A percentile compares a stretch with the other conserved stretches of the same genome.
Evolutionary conservation across 2,888 invertebrate genomes (phyloP).

Genomic region (Drosophila acutilabella): DNA sequence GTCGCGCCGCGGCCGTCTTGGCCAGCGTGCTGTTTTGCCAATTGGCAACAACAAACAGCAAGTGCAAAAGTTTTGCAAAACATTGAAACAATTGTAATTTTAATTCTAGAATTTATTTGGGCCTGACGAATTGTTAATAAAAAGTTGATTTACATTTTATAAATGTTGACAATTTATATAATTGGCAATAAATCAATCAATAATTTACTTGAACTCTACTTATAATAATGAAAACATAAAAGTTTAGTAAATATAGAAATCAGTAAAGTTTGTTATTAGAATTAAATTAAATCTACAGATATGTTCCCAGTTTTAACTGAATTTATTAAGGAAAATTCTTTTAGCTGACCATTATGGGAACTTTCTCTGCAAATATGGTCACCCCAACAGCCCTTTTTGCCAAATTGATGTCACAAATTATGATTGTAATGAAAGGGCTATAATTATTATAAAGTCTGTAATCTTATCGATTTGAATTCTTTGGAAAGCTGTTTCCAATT

Average conservation of each 20-base stretch:
- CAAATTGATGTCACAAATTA: not conserved
- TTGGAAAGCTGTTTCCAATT: not conserved
- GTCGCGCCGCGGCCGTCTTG: constrained; percentile 3
- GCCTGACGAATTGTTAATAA: too few species aligned
- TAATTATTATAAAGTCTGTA: not conserved
- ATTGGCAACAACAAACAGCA: constrained; percentile 8
- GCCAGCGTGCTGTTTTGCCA: constrained; percentile 9
- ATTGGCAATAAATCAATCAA: too few species aligned
- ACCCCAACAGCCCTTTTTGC: not conserved
- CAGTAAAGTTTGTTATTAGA: too few species aligned
- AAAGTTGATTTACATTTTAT: too few species aligned
- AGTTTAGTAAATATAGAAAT: too few species aligned
- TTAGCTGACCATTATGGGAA: too few species aligned
- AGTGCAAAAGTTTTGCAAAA: constrained; percentile 24
- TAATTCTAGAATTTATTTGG: not conserved
- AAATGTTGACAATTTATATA: too few species aligned
- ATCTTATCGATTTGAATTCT: not conserved
- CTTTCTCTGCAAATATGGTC: not conserved
- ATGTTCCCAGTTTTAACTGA: too few species aligned
- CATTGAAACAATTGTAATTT: constrained; percentile 7
- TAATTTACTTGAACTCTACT: too few species aligned
- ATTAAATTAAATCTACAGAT: too few species aligned
- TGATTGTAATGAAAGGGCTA: not conserved
- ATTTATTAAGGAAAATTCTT: too few species aligned
- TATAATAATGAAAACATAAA: too few species aligned